Base-by-base conservation (phyloP, 1,140 invertebrate genomes). In the Calephelis virginiensis region DNA sequence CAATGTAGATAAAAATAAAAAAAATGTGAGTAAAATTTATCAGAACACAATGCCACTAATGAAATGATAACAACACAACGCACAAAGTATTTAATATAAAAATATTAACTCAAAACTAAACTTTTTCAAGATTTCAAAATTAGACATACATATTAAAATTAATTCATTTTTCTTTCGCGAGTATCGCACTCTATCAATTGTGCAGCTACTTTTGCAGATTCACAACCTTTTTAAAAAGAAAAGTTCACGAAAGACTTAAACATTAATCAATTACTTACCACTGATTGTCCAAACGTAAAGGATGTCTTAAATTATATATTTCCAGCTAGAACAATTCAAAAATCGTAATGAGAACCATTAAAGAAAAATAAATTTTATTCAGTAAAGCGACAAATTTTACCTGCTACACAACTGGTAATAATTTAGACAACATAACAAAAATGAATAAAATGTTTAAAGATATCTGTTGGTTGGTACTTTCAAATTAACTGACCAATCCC, bases 171-270 rank as follows among this genome's bases (percentile, higher is more conserved):
- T 88, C 77, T 86, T 90, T 86, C 71, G 77, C 77, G 78, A 88
- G 73, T 85, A 86, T 89, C 86, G 86, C 82, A 83, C 86, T 89
- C 77, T 88, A 85, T 83, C 80, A 88, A 85, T 86, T 88, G 85
- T 88, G 88, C 77, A 86, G 86, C 86, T 91, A 91, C 86, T 91
- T 91, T 91, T 87, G 82, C 80, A 86, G 81, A 86, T 81, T 76
- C 82, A 83, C 85, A 89, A 89, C 86, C 85, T 89, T 59, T 89
- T 86, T 84, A 80, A 78, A 77, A 83, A 86, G 78, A 82, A 90
- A 91, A 91, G 82, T 91, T 89, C 78, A 77, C 68, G 68, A 85
- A 91, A 89, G 80, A 91, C 70, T 78, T 71, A 75, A 80, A 80
- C 68, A 73, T 48, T 66, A 77, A 72, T 77, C 74, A 81, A 72